Evolutionary conservation across 1,140 invertebrate genomes (phyloP).

Genomic region (Neodiprion virginianus): DNA sequence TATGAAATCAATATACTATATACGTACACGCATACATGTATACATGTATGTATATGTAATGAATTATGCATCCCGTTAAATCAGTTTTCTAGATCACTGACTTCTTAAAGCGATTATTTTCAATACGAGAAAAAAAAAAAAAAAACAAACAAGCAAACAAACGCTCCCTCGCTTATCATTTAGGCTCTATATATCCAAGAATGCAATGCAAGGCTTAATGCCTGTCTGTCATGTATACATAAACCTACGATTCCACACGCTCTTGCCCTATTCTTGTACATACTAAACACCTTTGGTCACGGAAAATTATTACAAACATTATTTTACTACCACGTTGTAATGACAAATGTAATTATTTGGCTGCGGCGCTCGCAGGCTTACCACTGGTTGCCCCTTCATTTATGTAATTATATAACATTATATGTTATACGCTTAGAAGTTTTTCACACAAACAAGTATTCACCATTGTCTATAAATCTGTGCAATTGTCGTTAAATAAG

Average conservation of each 20-base stretch:
- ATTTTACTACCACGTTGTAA: conserved; percentile 27
- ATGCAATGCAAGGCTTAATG: conserved; percentile 48
- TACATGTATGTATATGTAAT: too few relatives aligned
- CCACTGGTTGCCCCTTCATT: conserved; percentile 57
- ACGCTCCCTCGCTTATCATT: conserved; percentile 28
- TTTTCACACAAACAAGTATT: conserved; percentile 39
- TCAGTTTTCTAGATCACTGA: conserved; percentile 7
- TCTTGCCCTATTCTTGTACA: conserved; percentile 43
- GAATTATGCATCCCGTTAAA: background rate
- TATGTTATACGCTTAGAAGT: conserved; percentile 14
- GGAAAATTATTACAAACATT: conserved; percentile 27
- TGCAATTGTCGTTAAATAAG: too few relatives aligned
- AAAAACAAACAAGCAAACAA: conserved; percentile 1
- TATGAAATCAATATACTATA: background rate
- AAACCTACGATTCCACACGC: conserved; percentile 35
- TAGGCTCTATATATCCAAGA: conserved; percentile 28
- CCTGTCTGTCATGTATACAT: conserved; percentile 38
- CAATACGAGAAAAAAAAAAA: background rate
- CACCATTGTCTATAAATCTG: background rate
- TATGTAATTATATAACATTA: conserved; percentile 8
- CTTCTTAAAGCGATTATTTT: background rate
- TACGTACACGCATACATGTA: too few relatives aligned
- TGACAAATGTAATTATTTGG: conserved; percentile 48
- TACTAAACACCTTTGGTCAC: conserved; percentile 40
- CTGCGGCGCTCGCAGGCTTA: conserved; percentile 60